Evolutionary conservation across 2,888 invertebrate species (phyloP).

Genomic region (Acrobasis suavella): DNA sequence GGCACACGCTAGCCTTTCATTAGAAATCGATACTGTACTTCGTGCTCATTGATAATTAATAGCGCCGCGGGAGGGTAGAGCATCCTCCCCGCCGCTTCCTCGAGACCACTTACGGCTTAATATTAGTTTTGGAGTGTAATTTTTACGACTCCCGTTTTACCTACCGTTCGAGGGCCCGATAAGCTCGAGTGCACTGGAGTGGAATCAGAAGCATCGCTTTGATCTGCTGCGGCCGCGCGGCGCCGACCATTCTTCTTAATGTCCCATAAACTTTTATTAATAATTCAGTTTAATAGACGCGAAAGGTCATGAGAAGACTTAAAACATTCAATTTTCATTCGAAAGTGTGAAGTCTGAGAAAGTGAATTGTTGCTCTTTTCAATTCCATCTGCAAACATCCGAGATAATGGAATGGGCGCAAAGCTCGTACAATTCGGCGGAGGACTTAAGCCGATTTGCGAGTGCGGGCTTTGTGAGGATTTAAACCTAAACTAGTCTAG

Average conservation of each 20-base stretch:
- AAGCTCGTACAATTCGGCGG: conserved; percentile 52
- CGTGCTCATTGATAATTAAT: conserved; percentile 72
- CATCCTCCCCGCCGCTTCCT: conserved; percentile 53
- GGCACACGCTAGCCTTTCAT: conserved; percentile 60
- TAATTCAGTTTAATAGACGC: conserved; percentile 49
- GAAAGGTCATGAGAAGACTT: conserved; percentile 60
- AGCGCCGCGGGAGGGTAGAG: conserved; percentile 49
- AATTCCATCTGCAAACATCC: conserved; percentile 50
- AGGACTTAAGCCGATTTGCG: conserved; percentile 66
- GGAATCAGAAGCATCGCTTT: conserved; percentile 59
- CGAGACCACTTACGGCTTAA: conserved; percentile 60
- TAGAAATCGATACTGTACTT: conserved; percentile 67
- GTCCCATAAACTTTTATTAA: conserved; percentile 60
- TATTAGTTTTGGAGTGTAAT: conserved; percentile 69
- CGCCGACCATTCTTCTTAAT: conserved; percentile 51
- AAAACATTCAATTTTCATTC: conserved; percentile 56
- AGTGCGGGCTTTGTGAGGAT: conserved; percentile 53
- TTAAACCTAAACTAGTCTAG: conserved; percentile 63
- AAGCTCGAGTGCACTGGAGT: conserved; percentile 68
- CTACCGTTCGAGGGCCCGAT: conserved; percentile 68
- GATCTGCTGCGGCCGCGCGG: conserved; percentile 57
- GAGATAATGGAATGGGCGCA: conserved; percentile 37
- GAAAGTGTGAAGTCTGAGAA: conserved; percentile 66
- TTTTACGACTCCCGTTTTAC: conserved; percentile 77
- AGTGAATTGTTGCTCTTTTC: conserved; percentile 59